These are phyloP conservation scores for Eupithecia exiguata DNA, from an alignment of 2,888 invertebrate genomes.

Conservation along the genomic window DNA sequence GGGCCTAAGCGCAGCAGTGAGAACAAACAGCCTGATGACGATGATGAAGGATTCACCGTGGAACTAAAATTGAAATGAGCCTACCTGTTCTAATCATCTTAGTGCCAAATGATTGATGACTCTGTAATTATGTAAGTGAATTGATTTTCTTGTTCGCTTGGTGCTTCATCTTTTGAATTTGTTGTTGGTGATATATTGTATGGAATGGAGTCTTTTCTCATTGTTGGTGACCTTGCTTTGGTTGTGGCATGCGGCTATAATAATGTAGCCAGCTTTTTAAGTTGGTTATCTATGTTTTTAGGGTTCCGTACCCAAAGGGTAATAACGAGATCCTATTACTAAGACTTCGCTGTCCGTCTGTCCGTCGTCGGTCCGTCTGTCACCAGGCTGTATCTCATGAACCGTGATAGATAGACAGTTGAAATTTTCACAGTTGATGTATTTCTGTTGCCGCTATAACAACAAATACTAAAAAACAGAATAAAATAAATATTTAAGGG, in stretches of 20 bases:
- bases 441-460: too few species aligned
- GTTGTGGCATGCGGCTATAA: not conserved
- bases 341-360: too few species aligned
- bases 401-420: too few species aligned
- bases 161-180: not conserved
- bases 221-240: not conserved
- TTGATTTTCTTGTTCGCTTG: conserved; percentile 23
- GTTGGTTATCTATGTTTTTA: not conserved
- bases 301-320: too few species aligned
- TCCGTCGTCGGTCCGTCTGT: too few species aligned
- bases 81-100: conserved; percentile 15
- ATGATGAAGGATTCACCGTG: not conserved
- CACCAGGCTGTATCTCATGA: too few species aligned
- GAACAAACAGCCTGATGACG: not conserved
- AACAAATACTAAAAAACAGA: too few species aligned
- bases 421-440: too few species aligned
- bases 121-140: conserved; percentile 39
- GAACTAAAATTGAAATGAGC: not conserved
- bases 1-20: too few species aligned
- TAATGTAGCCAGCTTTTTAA: not conserved
- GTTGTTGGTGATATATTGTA: not conserved
- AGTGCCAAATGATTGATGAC: conserved; percentile 34
- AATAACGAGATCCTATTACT: too few species aligned
- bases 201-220: not conserved
- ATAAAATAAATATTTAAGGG: too few species aligned